A percentile compares a stretch with the other conserved stretches of the same genome.
phyloP scores from a whole-genome alignment of 2,113 vertebrate genomes.

The Oplegnathus fasciatus region DNA sequence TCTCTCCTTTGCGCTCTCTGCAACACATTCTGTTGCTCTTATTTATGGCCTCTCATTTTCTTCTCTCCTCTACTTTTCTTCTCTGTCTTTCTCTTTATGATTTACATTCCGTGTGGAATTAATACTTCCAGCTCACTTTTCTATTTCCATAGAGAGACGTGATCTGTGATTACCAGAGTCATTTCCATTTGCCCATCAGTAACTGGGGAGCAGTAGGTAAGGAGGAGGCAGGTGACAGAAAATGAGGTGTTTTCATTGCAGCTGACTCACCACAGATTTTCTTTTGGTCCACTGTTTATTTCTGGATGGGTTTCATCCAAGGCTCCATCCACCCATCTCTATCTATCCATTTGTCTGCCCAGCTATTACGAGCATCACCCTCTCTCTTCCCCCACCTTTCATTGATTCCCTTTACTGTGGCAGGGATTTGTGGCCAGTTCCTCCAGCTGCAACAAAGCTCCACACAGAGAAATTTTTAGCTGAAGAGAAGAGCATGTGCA shows the following conservation, averaged over 20 bases:
- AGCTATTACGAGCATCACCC: constrained; percentile 26
- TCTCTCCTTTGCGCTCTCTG: neutral
- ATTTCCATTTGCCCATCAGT: constrained; percentile 47
- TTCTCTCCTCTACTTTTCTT: neutral
- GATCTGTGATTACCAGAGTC: constrained; percentile 39
- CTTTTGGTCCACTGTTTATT: constrained; percentile 30
- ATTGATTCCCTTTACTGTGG: constrained; percentile 58
- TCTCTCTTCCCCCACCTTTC: constrained; percentile 39
- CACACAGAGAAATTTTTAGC: constrained; percentile 10
- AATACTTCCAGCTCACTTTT: constrained; percentile 13
- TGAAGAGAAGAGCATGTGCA: constrained; percentile 2
- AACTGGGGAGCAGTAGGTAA: constrained; percentile 5
- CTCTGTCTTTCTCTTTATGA: constrained; percentile 11
- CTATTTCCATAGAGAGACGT: constrained; percentile 30
- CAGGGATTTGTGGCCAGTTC: constrained; percentile 38
- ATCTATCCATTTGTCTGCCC: constrained; percentile 49
- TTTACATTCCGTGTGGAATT: constrained; percentile 11
- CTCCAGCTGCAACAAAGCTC: constrained; percentile 8
- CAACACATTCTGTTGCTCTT: neutral
- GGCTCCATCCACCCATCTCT: constrained; percentile 40
- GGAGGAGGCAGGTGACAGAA: constrained; percentile 13
- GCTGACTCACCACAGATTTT: constrained; percentile 37
- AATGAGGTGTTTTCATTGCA: constrained; percentile 48
- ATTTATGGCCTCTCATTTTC: neutral
- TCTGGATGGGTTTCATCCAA: constrained; percentile 42